phyloP scores from a whole-genome alignment of 2,113 vertebrate species.

The Tetrax tetrax region DNA sequence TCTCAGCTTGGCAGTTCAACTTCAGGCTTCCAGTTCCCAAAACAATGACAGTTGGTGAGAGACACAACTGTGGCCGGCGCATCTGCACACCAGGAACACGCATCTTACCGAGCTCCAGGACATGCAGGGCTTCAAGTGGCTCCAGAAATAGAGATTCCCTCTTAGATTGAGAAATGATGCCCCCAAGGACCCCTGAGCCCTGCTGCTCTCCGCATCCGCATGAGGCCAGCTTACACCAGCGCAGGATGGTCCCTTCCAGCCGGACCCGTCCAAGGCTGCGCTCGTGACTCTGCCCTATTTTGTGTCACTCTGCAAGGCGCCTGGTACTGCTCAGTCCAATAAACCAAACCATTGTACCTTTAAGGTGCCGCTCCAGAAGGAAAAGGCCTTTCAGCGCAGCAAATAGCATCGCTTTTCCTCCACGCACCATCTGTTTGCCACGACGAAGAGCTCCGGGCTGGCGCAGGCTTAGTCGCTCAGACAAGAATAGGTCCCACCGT shows the following conservation, averaged over 20 bases:
- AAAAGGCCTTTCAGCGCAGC: not conserved
- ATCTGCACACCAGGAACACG: accelerated
- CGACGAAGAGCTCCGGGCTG: constrained; percentile 31
- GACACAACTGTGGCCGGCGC: not conserved
- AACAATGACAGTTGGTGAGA: not conserved
- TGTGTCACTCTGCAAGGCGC: not conserved
- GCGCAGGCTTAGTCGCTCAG: not conserved
- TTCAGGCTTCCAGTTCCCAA: not conserved
- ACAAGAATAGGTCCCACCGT: constrained; percentile 41
- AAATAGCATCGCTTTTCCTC: not conserved
- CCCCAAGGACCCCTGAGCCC: not conserved
- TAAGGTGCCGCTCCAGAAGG: not conserved
- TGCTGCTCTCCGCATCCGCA: accelerated
- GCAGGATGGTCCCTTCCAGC: not conserved
- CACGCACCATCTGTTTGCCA: constrained; percentile 52
- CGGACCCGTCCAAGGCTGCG: accelerated
- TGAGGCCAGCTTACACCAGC: not conserved
- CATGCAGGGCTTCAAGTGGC: accelerated
- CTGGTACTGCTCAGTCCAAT: not conserved
- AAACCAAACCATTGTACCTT: not conserved
- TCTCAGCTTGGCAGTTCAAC: not conserved
- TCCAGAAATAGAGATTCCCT: not conserved
- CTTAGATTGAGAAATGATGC: accelerated
- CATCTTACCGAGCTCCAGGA: accelerated
- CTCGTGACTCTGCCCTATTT: not conserved